A percentile compares a stretch with the other conserved stretches of the same genome.
These are phyloP conservation scores for Amorpha juglandis DNA, from an alignment of 2,888 invertebrate species.

Conservation along the genomic window DNA sequence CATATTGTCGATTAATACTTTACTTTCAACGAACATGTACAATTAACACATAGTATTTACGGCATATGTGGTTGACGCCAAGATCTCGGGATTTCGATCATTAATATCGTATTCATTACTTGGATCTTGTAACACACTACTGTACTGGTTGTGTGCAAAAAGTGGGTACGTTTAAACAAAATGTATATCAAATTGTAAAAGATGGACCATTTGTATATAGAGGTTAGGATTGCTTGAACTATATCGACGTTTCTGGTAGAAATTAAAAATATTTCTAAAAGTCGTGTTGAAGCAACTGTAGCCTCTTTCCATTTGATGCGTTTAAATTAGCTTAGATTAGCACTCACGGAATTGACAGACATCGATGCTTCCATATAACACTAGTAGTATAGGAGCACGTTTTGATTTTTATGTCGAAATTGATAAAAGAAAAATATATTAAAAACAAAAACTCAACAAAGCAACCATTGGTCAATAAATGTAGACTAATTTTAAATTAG, in stretches of 20 bases:
- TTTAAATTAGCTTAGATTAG: conserved; percentile 74
- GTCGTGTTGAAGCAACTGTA: conserved; percentile 56
- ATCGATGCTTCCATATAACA: conserved; percentile 75
- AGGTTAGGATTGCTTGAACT: conserved; percentile 58
- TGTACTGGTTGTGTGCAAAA: conserved; percentile 36
- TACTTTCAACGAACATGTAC: conserved; percentile 35
- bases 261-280: conserved; percentile 25
- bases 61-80: background rate
- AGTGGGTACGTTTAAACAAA: conserved; percentile 72
- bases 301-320: conserved; percentile 52
- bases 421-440: conserved; percentile 25
- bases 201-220: conserved; percentile 75
- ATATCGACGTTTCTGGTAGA: background rate
- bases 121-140: background rate
- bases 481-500: too few relatives aligned
- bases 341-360: conserved; percentile 81
- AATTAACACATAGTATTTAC: background rate
- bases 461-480: too few relatives aligned
- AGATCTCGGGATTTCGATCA: background rate
- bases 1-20: conserved; percentile 42
- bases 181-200: conserved; percentile 81
- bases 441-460: too few relatives aligned
- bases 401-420: conserved; percentile 45
- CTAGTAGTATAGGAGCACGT: conserved; percentile 57
- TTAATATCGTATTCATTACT: conserved; percentile 1